Conservation (phyloP, 2,113 vertebrate genomes). For the Riparia riparia region DNA sequence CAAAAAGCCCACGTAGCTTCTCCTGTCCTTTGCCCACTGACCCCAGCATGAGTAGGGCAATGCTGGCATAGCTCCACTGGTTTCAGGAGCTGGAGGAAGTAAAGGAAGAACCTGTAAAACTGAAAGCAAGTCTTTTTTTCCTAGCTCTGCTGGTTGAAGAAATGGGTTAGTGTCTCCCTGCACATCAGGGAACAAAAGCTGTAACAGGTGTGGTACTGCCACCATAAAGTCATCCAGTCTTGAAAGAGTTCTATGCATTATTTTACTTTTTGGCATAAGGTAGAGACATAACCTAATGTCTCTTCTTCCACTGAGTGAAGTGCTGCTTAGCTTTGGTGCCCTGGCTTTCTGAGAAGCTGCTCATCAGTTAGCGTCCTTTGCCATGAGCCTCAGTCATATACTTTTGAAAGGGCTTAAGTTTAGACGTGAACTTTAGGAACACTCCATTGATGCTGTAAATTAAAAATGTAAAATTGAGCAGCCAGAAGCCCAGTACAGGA, state of each 20-base stretch:
- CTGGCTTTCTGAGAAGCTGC: background rate
- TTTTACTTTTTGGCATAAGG: background rate
- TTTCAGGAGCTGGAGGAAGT: background rate
- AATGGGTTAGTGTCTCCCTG: background rate
- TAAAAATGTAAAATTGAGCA: slow-evolving; percentile 18
- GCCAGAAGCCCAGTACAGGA: background rate
- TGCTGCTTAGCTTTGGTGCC: background rate
- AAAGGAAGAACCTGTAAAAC: background rate
- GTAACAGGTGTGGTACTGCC: background rate
- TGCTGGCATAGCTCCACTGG: background rate
- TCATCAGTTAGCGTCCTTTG: background rate
- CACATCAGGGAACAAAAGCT: background rate
- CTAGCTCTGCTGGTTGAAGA: background rate
- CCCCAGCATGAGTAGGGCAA: fast-evolving
- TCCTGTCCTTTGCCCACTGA: background rate
- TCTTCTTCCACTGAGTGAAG: background rate
- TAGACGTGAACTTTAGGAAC: background rate
- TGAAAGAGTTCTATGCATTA: background rate
- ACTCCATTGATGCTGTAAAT: slow-evolving; percentile 19
- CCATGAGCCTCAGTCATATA: background rate
- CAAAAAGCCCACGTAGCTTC: fast-evolving
- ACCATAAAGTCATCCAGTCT: background rate
- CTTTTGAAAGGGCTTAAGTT: background rate
- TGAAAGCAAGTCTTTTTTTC: background rate
- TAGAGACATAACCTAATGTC: background rate